These are phyloP conservation scores for Balanococcus diminutus DNA, from an alignment of 2,888 invertebrate species.

Conservation along the genomic window DNA sequence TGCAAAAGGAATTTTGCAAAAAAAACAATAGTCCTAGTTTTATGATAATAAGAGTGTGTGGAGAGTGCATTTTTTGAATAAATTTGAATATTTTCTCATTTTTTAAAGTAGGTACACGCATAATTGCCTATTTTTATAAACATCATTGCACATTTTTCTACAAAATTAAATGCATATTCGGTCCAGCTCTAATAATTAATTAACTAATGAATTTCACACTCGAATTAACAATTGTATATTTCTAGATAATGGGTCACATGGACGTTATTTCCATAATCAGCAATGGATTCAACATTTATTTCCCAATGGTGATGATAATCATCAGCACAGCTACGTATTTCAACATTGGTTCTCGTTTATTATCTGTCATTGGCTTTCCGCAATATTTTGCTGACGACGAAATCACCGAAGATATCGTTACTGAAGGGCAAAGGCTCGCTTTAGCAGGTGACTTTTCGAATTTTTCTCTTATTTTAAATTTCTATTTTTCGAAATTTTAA, in stretches of 20 bases:
- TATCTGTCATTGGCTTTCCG: slow-evolving; percentile 92
- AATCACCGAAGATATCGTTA: slow-evolving; percentile 89
- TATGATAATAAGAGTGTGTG: too few relatives aligned
- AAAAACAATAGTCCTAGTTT: too few relatives aligned
- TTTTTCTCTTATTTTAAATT: background rate
- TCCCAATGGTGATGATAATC: slow-evolving; percentile 94
- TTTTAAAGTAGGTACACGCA: too few relatives aligned
- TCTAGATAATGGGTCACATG: slow-evolving; percentile 97
- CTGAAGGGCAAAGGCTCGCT: slow-evolving; percentile 90
- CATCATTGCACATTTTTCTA: too few relatives aligned
- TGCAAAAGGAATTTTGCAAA: too few relatives aligned
- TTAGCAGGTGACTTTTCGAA: slow-evolving; percentile 72
- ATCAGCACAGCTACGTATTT: slow-evolving; percentile 94
- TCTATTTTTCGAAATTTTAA: background rate
- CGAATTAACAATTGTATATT: background rate
- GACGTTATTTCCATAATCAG: slow-evolving; percentile 96
- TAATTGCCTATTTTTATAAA: too few relatives aligned
- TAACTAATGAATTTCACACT: too few relatives aligned
- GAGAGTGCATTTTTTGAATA: too few relatives aligned
- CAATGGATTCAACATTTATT: slow-evolving; percentile 98
- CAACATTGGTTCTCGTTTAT: slow-evolving; percentile 85
- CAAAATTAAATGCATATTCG: too few relatives aligned
- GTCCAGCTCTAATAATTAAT: too few relatives aligned
- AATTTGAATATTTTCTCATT: too few relatives aligned
- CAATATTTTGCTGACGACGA: slow-evolving; percentile 96